Evolutionary conservation across 2,113 vertebrate genomes (phyloP).

Genomic region (Suncus etruscus): DNA sequence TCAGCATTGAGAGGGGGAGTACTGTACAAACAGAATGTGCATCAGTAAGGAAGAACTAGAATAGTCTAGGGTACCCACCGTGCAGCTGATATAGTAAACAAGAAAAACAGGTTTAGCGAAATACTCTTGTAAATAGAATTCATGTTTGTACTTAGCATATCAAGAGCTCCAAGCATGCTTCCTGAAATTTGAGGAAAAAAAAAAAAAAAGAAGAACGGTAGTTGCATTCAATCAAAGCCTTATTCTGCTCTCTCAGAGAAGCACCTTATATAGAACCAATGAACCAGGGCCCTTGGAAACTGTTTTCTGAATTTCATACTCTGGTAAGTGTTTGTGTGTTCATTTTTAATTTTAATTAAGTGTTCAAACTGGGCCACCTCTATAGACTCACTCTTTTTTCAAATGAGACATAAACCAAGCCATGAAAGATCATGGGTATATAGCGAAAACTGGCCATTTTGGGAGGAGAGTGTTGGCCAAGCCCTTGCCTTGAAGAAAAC

Average conservation of each 20-base stretch:
- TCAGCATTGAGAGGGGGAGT: background rate
- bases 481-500: too few species aligned
- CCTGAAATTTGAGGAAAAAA: background rate
- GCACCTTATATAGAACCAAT: background rate
- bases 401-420: too few species aligned
- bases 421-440: too few species aligned
- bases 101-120: background rate
- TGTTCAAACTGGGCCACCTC: background rate
- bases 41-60: background rate
- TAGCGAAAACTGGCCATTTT: too few species aligned
- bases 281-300: background rate
- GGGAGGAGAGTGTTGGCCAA: too few species aligned
- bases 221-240: background rate
- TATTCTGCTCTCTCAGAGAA: background rate
- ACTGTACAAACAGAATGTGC: background rate
- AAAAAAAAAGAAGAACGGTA: background rate
- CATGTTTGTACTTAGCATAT: background rate
- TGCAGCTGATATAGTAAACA: background rate
- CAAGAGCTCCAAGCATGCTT: background rate
- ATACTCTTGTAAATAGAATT: background rate
- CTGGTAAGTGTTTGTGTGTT: background rate
- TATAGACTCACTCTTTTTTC: too few species aligned
- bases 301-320: background rate
- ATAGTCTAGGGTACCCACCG: background rate
- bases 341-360: too few species aligned